Evolutionary conservation across 2,113 vertebrate genomes (phyloP), one percentile per base, ranked within the genome.

Genomic region (Peromyscus maniculatus): DNA sequence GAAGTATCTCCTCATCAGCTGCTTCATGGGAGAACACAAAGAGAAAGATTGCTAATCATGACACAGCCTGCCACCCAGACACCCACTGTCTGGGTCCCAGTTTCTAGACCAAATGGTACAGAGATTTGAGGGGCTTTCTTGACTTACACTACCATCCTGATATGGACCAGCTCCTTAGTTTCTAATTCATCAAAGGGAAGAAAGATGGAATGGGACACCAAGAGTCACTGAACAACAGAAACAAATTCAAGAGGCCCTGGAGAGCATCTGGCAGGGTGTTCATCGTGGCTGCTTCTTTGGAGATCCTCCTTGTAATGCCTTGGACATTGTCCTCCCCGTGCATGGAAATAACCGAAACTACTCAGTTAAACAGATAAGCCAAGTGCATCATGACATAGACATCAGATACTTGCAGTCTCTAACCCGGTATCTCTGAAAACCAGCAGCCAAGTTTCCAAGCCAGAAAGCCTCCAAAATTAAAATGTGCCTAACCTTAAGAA

Each of bases 1-100:
- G 75, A 96, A 91, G n/a, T 77, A 19, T 91, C 57, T 95, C 71
- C 93, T 96, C 77, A 91, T 89, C 80, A 43, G 22, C 59, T 88
- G 43, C 89, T 43, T 74, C 82, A 55, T 55, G 24, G 55, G 71
- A 31, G 31, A 49, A 93, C 5, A 5, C 36, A 15, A 15, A 77
- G 33, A 26, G 36, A 77, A 57, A 43, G 62, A 80, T 33, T 71
- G 26, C 21, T 86, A 91, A 94, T 82, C 21, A 24, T 59, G 28
- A 49, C 3, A 11, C 2, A 31, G 43, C 16, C 64, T 72, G 75
- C 39, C 46, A 84, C 28, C 5, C 46, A 39, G 55, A 39, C 15
- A 96, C 28, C 28, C 4, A 19, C 19, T 2, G 33, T 11, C n/a
- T 84, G 15, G 24, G 69, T 57, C 26, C 11, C 49, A 92, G 49